Percentiles rank a stretch among this genome's conserved stretches.
Evolutionary conservation across 2,888 invertebrate genomes (phyloP).

Genomic region (Daptonema setosum): DNA sequence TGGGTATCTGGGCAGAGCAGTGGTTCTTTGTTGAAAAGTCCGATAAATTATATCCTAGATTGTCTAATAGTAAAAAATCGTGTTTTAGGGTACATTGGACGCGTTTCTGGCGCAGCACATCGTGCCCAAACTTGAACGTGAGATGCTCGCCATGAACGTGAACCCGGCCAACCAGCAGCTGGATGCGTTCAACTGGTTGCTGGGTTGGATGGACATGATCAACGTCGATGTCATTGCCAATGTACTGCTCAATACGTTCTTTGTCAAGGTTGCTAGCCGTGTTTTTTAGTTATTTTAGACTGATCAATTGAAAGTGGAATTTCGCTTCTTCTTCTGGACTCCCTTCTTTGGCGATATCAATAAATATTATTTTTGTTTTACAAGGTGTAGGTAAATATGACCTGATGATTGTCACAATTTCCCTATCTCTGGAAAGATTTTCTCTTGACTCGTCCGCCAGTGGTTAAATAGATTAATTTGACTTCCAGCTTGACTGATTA

Average conservation of each 20-base stretch:
- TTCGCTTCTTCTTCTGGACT: neutral
- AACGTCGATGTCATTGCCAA: slow-evolving; percentile 29
- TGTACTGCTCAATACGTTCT: neutral
- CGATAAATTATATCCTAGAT: too few species aligned
- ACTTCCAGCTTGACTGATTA: too few species aligned
- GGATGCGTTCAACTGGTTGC: slow-evolving; percentile 10
- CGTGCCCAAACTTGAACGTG: slow-evolving; percentile 56
- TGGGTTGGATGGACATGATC: slow-evolving; percentile 37
- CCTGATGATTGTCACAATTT: neutral
- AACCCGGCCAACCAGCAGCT: slow-evolving; percentile 12
- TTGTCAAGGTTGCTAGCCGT: neutral
- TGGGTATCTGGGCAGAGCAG: too few species aligned
- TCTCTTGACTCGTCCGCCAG: too few species aligned
- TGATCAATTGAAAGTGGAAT: too few species aligned
- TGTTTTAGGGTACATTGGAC: slow-evolving; percentile 44
- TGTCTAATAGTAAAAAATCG: too few species aligned
- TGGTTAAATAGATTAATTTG: too few species aligned
- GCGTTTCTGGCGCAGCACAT: slow-evolving; percentile 63
- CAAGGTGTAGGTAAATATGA: neutral
- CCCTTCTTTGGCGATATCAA: neutral
- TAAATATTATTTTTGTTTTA: neutral
- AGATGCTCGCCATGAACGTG: slow-evolving; percentile 10
- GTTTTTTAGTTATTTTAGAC: neutral
- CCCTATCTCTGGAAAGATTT: too few species aligned
- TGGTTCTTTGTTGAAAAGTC: too few species aligned